These are phyloP conservation scores for Thymallus thymallus DNA, from an alignment of 2,113 vertebrate genomes.

Conservation along the genomic window DNA sequence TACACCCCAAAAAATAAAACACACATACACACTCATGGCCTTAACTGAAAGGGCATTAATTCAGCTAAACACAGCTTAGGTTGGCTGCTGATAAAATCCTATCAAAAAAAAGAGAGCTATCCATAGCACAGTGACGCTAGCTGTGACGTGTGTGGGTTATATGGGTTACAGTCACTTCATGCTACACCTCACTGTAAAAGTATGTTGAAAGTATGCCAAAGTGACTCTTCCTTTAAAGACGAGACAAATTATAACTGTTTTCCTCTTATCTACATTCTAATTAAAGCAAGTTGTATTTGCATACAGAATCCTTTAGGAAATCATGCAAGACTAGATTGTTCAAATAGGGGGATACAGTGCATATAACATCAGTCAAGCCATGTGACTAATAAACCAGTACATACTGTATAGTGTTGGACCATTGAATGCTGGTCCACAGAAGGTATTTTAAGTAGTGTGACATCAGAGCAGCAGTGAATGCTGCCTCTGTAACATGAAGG, in stretches of 20 bases:
- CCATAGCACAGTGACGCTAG: constrained; percentile 50
- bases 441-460: too few relatives aligned
- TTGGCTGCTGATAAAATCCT: constrained; percentile 49
- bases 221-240: too few relatives aligned
- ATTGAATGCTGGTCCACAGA: too few relatives aligned
- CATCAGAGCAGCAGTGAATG: background rate
- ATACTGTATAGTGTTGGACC: too few relatives aligned
- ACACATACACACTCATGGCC: background rate
- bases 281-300: too few relatives aligned
- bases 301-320: too few relatives aligned
- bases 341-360: too few relatives aligned
- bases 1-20: background rate
- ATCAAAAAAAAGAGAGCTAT: constrained; percentile 63
- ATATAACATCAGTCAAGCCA: too few relatives aligned
- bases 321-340: too few relatives aligned
- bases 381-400: too few relatives aligned
- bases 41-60: constrained; percentile 47
- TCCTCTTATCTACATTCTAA: too few relatives aligned
- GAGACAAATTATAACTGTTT: too few relatives aligned
- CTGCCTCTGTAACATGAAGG: constrained; percentile 12
- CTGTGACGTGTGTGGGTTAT: constrained; percentile 55
- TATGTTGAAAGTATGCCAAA: background rate
- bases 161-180: constrained; percentile 13
- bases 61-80: constrained; percentile 60
- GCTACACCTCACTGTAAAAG: background rate